Percentiles rank a stretch among this genome's conserved stretches.
phyloP scores from a whole-genome alignment of 2,888 invertebrate genomes.

The Neoaliturus tenellus region DNA sequence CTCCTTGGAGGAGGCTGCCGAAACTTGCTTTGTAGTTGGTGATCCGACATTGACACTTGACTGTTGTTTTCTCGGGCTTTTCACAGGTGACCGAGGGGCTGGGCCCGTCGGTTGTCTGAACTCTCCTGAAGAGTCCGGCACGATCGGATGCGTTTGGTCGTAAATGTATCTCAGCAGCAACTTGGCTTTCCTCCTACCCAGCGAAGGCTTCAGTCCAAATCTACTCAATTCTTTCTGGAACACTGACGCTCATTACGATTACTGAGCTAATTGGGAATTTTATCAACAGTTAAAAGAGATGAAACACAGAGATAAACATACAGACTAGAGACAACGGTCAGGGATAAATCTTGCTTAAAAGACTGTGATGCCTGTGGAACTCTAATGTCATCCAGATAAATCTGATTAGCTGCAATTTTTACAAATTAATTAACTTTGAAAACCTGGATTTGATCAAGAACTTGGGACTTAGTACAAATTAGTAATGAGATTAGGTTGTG shows the following conservation, averaged over 20 bases:
- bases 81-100: background rate
- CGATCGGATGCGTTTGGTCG: conserved; percentile 74
- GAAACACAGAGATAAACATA: no score
- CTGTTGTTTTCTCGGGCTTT: background rate
- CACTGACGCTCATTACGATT: conserved; percentile 46
- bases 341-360: no score
- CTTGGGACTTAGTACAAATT: no score
- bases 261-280: background rate
- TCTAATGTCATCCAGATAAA: no score
- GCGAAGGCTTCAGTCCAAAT: conserved; percentile 74
- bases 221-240: conserved; percentile 74
- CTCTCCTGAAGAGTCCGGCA: conserved; percentile 61
- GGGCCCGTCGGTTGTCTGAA: conserved; percentile 8
- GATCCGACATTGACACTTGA: background rate
- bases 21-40: background rate
- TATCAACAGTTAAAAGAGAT: no score
- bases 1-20: background rate
- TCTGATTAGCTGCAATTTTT: no score
- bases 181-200: conserved; percentile 74
- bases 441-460: no score
- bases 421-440: no score
- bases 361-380: no score
- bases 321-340: no score
- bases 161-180: conserved; percentile 75
- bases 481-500: no score